phyloP scores from a whole-genome alignment of 2,888 invertebrate species.

The Oscheius myriophilus region DNA sequence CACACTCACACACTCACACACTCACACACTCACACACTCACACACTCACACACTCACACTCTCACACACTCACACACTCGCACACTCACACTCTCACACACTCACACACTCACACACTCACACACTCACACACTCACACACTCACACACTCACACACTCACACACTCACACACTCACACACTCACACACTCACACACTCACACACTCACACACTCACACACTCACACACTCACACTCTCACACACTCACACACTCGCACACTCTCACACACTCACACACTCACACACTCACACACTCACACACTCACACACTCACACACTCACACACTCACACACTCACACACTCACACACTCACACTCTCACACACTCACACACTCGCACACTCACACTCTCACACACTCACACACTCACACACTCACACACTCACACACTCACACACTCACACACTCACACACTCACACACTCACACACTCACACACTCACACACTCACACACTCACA shows the following conservation, averaged over 20 bases:
- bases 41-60: neutral
- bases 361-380: neutral
- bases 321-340: neutral
- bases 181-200: neutral
- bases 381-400: neutral
- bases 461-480: neutral
- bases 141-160: neutral
- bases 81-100: neutral
- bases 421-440: neutral
- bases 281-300: neutral
- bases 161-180: neutral
- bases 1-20: neutral
- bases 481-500: neutral
- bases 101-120: neutral
- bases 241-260: no score
- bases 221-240: neutral
- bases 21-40: neutral
- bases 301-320: neutral
- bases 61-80: neutral
- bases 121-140: neutral
- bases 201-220: neutral
- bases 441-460: neutral
- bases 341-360: neutral
- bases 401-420: neutral
- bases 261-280: neutral